phyloP scores from a whole-genome alignment of 2,888 invertebrate genomes.

The Poecilus cupreus region DNA sequence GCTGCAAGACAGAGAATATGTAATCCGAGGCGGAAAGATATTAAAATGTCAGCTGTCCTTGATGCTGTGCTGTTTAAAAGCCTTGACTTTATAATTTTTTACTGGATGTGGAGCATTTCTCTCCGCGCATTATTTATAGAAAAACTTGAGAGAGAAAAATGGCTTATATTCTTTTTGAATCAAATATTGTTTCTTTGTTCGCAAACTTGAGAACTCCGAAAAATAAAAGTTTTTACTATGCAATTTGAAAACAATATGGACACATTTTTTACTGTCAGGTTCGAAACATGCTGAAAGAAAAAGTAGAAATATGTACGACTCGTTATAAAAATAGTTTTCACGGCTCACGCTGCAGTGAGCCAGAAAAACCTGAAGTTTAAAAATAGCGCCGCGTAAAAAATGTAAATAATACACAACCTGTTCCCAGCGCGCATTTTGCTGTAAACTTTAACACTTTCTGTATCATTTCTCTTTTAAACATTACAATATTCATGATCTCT shows the following conservation, averaged over 20 bases:
- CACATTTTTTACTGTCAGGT: slow-evolving; percentile 20
- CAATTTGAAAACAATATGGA: slow-evolving; percentile 41
- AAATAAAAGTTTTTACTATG: slow-evolving; percentile 23
- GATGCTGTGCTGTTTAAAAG: background rate
- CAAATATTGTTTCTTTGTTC: slow-evolving; percentile 28
- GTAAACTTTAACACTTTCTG: background rate
- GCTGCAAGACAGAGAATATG: background rate
- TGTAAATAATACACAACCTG: slow-evolving; percentile 40
- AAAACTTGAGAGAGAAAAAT: slow-evolving; percentile 2
- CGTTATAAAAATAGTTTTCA: slow-evolving; percentile 29
- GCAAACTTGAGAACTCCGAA: slow-evolving; percentile 6
- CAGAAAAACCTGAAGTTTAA: slow-evolving; percentile 37
- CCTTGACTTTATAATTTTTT: slow-evolving; percentile 29
- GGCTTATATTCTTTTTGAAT: background rate
- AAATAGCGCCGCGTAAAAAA: slow-evolving; percentile 33
- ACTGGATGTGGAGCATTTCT: background rate
- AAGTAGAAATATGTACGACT: slow-evolving; percentile 20
- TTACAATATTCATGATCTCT: too few relatives aligned
- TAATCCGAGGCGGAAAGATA: too few relatives aligned
- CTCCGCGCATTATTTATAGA: background rate
- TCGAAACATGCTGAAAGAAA: slow-evolving; percentile 13
- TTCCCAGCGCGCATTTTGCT: slow-evolving; percentile 9
- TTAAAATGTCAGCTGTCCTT: background rate
- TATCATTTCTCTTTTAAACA: background rate
- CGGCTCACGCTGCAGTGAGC: background rate